A percentile compares a stretch with the other conserved stretches of the same genome.
These are phyloP conservation scores for Amphibalanus amphitrite DNA, from an alignment of 1,140 invertebrate genomes.

Conservation along the genomic window DNA sequence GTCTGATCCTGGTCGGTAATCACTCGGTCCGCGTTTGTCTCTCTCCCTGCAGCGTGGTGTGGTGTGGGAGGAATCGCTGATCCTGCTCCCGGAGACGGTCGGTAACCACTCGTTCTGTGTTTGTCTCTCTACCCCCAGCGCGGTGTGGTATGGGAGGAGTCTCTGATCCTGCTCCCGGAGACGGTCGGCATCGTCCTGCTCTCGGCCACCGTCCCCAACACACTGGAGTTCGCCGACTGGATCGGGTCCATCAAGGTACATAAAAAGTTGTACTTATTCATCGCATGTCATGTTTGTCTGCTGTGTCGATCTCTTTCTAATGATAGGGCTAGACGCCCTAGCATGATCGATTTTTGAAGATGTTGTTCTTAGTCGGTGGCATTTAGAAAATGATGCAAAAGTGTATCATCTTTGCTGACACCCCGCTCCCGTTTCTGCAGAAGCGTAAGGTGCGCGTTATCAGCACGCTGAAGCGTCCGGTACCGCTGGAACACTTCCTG, in stretches of 20 bases:
- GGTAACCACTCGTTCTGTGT: too few species aligned
- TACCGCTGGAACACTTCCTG: slow-evolving; percentile 53
- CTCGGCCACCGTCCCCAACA: slow-evolving; percentile 95
- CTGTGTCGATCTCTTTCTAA: not conserved
- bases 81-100: too few species aligned
- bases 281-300: not conserved
- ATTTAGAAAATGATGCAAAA: not conserved
- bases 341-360: not conserved
- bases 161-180: too few species aligned
- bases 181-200: slow-evolving; percentile 93
- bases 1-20: slow-evolving; percentile 92
- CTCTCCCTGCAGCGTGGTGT: slow-evolving; percentile 90
- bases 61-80: too few species aligned
- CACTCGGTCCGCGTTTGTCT: too few species aligned
- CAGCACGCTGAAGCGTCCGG: slow-evolving; percentile 78
- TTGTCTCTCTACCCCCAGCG: too few species aligned
- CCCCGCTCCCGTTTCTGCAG: slow-evolving; percentile 25
- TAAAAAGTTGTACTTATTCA: not conserved
- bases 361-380: not conserved
- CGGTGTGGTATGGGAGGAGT: too few species aligned
- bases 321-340: not conserved
- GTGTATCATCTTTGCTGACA: not conserved
- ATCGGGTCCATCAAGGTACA: slow-evolving; percentile 45
- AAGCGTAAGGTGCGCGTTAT: slow-evolving; percentile 88
- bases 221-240: slow-evolving; percentile 92